Base-by-base conservation (phyloP, 1,140 invertebrate species). In the Drosophila jambulina region DNA sequence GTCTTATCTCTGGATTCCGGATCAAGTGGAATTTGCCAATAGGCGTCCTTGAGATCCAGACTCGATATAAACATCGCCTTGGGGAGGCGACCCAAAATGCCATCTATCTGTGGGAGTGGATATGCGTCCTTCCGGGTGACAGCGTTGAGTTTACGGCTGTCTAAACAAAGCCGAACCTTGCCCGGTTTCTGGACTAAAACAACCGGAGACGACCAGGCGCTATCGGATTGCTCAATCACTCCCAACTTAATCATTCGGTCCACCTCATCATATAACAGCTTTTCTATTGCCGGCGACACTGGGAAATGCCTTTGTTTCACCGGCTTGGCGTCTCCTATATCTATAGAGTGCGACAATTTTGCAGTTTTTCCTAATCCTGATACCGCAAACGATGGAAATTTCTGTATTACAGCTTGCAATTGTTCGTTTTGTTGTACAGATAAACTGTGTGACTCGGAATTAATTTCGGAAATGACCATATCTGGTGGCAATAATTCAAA, bases 201-300 rank as follows among this genome's bases (percentile, higher is more conserved):
- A 0, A 45, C 42, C 19, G 42, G 19, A 21, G 42, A 43, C 19
- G 48, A 49, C 48, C 25, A 51, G 4, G 25, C 8, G 8, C 48
- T 51, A n/a, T 51, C 25, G 4, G 48, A 51, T 27, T 51, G 25
- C 15, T 51, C 48, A 2, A 51, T 51, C 4, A 51, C 48, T n/a
- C 48, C 48, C 12, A 29, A 2, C 25, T 29, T 25, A 7, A 19
- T 1, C 48, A 27, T 51, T 6, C 48, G 15, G 12, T 51, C 48
- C 25, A 29, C n/a, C 25, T 29, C 17, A 4, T 10, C 48, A 13
- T 51, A 51, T 13, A 51, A 10, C 3, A 51, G 15, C 25, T 51
- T 19, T 27, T 51, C 48, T 27, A 29, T 12, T 2, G 48, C 48
- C 4, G 9, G 48, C 23, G 25, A 51, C 4, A 51, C 25, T 51